Evolutionary conservation across 2,888 invertebrate genomes (phyloP).

Genomic region (Molanna angustata): DNA sequence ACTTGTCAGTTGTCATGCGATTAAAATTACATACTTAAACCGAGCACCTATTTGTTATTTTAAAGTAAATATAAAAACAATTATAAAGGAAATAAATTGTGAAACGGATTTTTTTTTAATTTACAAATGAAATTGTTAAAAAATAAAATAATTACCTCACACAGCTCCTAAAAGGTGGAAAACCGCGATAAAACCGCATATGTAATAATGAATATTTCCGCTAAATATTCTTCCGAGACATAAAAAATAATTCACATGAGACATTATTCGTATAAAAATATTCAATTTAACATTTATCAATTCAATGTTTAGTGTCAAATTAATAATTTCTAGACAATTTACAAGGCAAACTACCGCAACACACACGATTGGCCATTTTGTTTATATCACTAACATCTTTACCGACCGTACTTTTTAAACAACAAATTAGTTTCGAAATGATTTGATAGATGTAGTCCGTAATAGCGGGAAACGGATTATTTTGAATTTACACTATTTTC

Average conservation of each 20-base stretch:
- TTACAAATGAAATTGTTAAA: too few relatives aligned
- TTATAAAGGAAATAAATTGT: too few relatives aligned
- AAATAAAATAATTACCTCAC: constrained; percentile 27
- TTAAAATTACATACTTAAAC: too few relatives aligned
- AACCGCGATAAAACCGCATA: constrained; percentile 28
- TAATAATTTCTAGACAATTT: constrained; percentile 21
- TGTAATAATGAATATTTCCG: constrained; percentile 14
- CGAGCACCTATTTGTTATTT: too few relatives aligned
- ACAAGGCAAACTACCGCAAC: constrained; percentile 22
- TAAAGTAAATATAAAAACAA: too few relatives aligned
- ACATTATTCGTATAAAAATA: constrained; percentile 16
- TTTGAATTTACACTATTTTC: too few relatives aligned
- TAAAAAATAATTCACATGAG: constrained; percentile 19
- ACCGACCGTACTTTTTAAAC: too few relatives aligned
- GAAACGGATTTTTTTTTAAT: too few relatives aligned
- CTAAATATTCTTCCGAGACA: constrained; percentile 15
- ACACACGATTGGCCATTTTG: constrained; percentile 27
- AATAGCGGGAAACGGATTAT: too few relatives aligned
- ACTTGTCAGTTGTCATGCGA: too few relatives aligned
- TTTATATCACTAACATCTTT: constrained; percentile 18
- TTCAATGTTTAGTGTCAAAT: constrained; percentile 22
- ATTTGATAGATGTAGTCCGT: too few relatives aligned
- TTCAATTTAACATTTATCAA: constrained; percentile 12
- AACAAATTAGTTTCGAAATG: too few relatives aligned
- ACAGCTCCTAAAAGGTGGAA: constrained; percentile 23